Percentiles rank a stretch among this genome's conserved stretches.
Conservation (phyloP, 2,797 vertebrate genomes). For the Platalea minor region DNA sequence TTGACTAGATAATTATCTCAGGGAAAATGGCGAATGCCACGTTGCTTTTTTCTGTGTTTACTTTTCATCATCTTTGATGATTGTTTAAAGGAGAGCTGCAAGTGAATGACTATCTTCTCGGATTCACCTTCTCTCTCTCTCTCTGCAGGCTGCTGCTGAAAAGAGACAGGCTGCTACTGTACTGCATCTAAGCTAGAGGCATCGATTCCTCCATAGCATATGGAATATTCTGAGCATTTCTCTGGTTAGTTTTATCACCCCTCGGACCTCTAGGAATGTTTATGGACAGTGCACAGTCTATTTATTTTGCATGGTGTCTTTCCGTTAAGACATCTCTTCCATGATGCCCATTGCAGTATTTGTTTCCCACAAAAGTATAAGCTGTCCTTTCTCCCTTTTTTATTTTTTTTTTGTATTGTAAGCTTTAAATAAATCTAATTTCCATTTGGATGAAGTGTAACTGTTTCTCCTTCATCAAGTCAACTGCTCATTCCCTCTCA, state of each 20-base stretch:
- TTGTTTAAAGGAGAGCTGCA: constrained; percentile 4
- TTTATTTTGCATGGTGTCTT: background rate
- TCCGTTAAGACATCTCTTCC: background rate
- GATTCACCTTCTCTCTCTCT: background rate
- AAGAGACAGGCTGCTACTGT: background rate
- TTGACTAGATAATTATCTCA: background rate
- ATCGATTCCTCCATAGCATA: background rate
- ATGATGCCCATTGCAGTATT: background rate
- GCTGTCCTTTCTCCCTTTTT: background rate
- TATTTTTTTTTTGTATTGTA: background rate
- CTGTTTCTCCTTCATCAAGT: background rate
- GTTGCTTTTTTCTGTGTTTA: background rate
- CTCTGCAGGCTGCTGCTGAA: background rate
- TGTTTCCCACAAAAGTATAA: background rate
- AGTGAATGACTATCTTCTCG: background rate
- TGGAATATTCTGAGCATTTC: background rate
- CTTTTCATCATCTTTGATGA: constrained; percentile 16
- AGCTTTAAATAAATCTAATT: background rate
- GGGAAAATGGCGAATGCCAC: background rate
- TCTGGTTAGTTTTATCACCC: background rate
- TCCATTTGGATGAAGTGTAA: background rate
- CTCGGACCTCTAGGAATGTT: background rate
- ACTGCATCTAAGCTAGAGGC: background rate
- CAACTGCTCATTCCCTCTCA: background rate
- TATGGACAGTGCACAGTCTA: background rate